Evolutionary conservation across 1,140 invertebrate genomes (phyloP).

Genomic region (Tetramorium parvispinum): DNA sequence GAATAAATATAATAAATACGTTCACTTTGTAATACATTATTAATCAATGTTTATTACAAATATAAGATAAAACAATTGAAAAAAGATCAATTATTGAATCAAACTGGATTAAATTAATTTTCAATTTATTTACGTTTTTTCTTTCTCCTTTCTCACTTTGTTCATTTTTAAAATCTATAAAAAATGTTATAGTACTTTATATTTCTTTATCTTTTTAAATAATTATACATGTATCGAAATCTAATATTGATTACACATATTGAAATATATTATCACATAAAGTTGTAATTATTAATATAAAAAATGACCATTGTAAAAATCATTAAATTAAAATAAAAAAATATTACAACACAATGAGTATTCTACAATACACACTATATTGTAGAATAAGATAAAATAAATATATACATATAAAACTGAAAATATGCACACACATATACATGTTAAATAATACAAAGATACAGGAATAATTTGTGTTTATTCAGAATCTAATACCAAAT

Average conservation of each 20-base stretch:
- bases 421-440: conserved; percentile 12
- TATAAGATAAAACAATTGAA: not conserved
- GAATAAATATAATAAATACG: conserved; percentile 22
- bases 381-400: not conserved
- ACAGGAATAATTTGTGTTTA: conserved; percentile 13
- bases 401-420: not conserved
- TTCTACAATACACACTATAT: not conserved
- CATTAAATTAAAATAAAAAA: conserved; percentile 41
- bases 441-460: conserved; percentile 17
- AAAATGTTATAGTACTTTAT: not conserved
- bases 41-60: not conserved
- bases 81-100: not conserved
- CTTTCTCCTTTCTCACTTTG: not conserved
- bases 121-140: not conserved
- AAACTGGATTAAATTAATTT: not conserved
- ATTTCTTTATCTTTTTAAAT: not conserved
- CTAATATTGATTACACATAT: not conserved
- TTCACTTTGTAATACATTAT: not conserved
- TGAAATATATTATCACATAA: not conserved
- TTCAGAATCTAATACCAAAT: not conserved
- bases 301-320: not conserved
- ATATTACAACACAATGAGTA: not conserved
- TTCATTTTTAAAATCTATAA: not conserved
- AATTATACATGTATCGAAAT: not conserved
- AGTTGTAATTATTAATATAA: not conserved